A percentile compares a stretch with the other conserved stretches of the same genome.
Evolutionary conservation across 2,888 invertebrate genomes (phyloP).

Genomic region (Dolomedes plantarius): DNA sequence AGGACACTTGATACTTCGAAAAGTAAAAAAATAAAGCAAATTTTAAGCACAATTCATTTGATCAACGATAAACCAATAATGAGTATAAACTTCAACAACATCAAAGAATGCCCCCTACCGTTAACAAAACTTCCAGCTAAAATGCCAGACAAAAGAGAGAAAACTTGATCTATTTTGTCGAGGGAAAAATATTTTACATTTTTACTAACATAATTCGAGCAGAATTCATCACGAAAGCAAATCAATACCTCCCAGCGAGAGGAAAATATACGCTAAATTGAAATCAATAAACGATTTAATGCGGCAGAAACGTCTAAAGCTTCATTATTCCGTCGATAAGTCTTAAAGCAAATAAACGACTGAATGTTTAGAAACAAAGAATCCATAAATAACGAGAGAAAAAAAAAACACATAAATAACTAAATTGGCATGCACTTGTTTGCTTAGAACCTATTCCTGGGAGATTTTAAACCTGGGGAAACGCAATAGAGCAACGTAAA

Average conservation of each 20-base stretch:
- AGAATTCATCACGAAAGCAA: no score
- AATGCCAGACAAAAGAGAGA: no score
- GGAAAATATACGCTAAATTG: neutral
- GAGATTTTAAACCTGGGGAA: neutral
- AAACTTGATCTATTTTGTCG: no score
- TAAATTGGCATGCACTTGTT: neutral
- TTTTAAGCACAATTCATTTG: no score
- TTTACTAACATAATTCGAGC: no score
- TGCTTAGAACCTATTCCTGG: neutral
- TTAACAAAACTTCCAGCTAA: no score
- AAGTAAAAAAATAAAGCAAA: no score
- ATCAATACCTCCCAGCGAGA: neutral
- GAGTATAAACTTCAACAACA: no score
- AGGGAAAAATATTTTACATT: no score
- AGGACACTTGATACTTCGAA: no score
- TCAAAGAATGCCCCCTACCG: no score
- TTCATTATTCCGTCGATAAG: neutral
- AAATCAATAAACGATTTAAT: slow-evolving; percentile 1
- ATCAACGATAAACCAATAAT: no score
- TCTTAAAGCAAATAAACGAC: neutral
- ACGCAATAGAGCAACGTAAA: neutral
- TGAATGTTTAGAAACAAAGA: neutral
- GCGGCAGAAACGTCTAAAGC: neutral
- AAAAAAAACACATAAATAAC: neutral
- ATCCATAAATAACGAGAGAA: neutral